Evolutionary conservation across 2,797 vertebrate species (phyloP).

Genomic region (Heliangelus exortis): DNA sequence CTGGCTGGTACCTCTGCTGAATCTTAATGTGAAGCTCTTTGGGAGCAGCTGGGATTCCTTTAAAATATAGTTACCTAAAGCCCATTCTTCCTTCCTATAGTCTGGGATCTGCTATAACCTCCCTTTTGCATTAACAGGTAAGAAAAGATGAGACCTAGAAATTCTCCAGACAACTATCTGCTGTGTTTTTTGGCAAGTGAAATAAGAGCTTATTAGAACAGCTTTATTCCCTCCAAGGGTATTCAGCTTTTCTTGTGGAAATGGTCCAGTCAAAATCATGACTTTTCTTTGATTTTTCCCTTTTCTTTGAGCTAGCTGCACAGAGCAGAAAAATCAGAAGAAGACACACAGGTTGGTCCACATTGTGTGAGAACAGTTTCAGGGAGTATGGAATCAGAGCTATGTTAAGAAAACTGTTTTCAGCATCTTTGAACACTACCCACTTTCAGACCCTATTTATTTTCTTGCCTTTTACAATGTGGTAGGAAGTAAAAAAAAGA

Average conservation of each 20-base stretch:
- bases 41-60: neutral
- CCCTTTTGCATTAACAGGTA: neutral
- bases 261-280: neutral
- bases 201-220: constrained; percentile 5
- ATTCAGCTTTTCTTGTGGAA: constrained; percentile 51
- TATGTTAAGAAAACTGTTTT: constrained; percentile 67
- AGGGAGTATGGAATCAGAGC: constrained; percentile 44
- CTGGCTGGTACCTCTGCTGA: neutral
- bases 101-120: neutral
- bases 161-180: neutral
- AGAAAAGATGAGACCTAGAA: constrained; percentile 21
- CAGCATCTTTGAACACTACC: constrained; percentile 63
- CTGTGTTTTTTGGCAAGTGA: constrained; percentile 17
- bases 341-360: constrained; percentile 25
- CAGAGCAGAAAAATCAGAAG: constrained; percentile 48
- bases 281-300: too few species aligned
- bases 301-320: constrained; percentile 36
- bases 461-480: constrained; percentile 72
- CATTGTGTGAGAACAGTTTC: constrained; percentile 54
- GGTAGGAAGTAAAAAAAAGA: constrained; percentile 58
- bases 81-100: neutral
- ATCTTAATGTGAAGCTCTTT: neutral
- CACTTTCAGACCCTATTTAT: constrained; percentile 65
- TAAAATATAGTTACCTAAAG: neutral
- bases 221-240: constrained; percentile 31